Conservation (phyloP, 2,888 invertebrate species). For the Rhopalosiphum nymphaeae region DNA sequence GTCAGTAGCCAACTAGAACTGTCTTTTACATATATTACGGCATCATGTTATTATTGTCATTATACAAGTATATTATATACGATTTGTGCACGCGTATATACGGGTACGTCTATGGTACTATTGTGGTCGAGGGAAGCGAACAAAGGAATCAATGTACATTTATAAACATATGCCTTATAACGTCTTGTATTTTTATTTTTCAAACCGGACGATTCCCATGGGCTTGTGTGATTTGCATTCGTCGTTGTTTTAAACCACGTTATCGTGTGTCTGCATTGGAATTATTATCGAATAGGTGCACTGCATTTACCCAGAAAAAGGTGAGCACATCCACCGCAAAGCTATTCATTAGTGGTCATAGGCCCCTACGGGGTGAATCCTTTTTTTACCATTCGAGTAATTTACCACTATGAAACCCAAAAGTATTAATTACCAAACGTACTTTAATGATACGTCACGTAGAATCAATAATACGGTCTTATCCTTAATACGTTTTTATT, state of each 20-base stretch:
- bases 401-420: not conserved
- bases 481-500: not conserved
- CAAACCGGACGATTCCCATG: conserved; percentile 31
- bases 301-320: not conserved
- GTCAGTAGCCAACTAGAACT: not conserved
- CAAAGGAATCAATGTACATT: not conserved
- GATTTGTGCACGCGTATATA: not conserved
- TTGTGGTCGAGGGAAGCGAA: not conserved
- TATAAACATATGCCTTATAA: not conserved
- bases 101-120: not conserved
- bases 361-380: conserved; percentile 5
- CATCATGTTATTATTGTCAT: not conserved
- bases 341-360: conserved; percentile 46
- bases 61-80: not conserved
- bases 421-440: conserved; percentile 59
- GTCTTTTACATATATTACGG: not conserved
- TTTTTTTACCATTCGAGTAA: not conserved
- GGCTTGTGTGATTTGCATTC: conserved; percentile 47
- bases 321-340: conserved; percentile 15
- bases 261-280: conserved; percentile 10
- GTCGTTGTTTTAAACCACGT: not conserved
- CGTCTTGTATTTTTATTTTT: not conserved
- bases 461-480: conserved; percentile 41
- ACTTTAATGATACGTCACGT: conserved; percentile 58
- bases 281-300: conserved; percentile 23